phyloP scores from a whole-genome alignment of 2,888 invertebrate species.

The Argynnis bischoffii region DNA sequence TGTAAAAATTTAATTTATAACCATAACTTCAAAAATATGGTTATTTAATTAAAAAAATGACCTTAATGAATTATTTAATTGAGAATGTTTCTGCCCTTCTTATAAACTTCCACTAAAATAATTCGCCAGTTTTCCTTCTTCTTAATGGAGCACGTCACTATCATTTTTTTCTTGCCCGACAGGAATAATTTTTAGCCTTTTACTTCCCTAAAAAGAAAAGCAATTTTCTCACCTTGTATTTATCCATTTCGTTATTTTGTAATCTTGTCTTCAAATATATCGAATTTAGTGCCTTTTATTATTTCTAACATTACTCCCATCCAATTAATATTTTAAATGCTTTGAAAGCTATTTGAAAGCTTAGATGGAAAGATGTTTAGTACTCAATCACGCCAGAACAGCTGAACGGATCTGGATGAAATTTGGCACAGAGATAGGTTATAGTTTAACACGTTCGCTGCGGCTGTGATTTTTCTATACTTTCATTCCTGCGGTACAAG shows the following conservation, averaged over 20 bases:
- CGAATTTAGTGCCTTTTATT: not conserved
- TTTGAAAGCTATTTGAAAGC: no score
- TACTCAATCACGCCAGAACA: no score
- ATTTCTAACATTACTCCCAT: no score
- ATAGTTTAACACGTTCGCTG: no score
- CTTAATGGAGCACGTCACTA: conserved; percentile 33
- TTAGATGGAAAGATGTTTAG: no score
- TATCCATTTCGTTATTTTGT: conserved; percentile 12
- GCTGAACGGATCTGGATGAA: no score
- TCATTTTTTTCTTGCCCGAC: conserved; percentile 33
- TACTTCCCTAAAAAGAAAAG: conserved; percentile 31
- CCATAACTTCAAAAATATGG: no score
- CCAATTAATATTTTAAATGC: no score
- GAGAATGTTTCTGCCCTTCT: conserved; percentile 2
- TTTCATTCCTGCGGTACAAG: no score
- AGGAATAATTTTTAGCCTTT: conserved; percentile 27
- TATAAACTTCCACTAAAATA: conserved; percentile 18
- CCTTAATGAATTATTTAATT: conserved; percentile 12
- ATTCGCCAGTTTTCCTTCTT: conserved; percentile 21
- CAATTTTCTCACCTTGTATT: conserved; percentile 28
- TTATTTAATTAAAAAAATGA: not conserved
- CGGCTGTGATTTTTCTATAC: no score
- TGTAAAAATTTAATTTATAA: no score
- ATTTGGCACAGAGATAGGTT: no score
- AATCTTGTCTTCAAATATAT: conserved; percentile 3